Evolutionary conservation across 1,140 invertebrate genomes (phyloP).

Genomic region (Drosophila jambulina): DNA sequence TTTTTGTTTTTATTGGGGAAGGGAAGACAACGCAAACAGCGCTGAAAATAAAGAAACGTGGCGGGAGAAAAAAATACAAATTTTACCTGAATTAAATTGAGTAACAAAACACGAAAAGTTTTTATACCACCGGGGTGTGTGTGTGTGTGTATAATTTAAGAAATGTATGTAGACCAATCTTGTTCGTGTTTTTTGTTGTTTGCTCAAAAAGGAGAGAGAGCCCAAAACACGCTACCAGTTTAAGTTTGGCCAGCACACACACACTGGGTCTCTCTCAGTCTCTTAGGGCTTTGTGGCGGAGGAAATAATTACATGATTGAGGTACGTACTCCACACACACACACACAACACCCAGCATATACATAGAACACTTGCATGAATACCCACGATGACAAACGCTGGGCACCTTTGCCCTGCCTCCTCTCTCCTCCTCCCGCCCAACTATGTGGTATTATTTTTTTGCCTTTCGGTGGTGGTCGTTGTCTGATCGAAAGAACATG

Average conservation of each 20-base stretch:
- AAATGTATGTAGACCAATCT: slow-evolving; percentile 50
- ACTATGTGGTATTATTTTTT: slow-evolving; percentile 20
- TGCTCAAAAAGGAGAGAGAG: slow-evolving; percentile 28
- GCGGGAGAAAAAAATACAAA: slow-evolving; percentile 44
- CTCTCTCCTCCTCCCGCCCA: background rate
- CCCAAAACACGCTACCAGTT: slow-evolving; percentile 59
- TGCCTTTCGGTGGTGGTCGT: slow-evolving; percentile 51
- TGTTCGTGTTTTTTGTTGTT: slow-evolving; percentile 46
- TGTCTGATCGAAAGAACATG: slow-evolving; percentile 81
- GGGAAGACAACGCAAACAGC: slow-evolving; percentile 37
- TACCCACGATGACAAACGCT: slow-evolving; percentile 56
- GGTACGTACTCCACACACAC: slow-evolving; percentile 71
- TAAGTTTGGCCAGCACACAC: slow-evolving; percentile 32
- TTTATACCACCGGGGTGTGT: slow-evolving; percentile 28
- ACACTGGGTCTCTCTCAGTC: slow-evolving; percentile 20
- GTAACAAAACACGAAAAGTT: slow-evolving; percentile 82
- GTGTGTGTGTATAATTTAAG: slow-evolving; percentile 36
- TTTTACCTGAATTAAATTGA: slow-evolving; percentile 85
- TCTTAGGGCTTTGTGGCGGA: slow-evolving; percentile 56
- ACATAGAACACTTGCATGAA: slow-evolving; percentile 33
- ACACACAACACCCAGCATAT: slow-evolving; percentile 25
- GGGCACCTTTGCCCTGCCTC: slow-evolving; percentile 2
- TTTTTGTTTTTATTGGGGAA: slow-evolving; percentile 15
- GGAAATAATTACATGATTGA: slow-evolving; percentile 85
- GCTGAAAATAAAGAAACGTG: slow-evolving; percentile 35